phyloP scores from a whole-genome alignment of 2,888 invertebrate genomes.

The Amphipyra berbera region DNA sequence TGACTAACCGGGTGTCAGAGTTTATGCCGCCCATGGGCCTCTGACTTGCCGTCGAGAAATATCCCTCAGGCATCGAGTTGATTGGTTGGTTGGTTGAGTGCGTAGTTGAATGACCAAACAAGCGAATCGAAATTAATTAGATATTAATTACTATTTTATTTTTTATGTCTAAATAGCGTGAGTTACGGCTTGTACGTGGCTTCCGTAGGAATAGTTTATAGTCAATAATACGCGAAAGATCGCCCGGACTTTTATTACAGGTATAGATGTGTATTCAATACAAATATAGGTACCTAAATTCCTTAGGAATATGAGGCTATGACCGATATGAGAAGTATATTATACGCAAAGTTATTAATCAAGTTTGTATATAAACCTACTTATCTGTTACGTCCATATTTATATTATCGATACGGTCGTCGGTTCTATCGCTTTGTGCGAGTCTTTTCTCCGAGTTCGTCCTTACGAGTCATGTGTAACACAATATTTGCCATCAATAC shows the following conservation, averaged over 20 bases:
- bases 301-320: neutral
- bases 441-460: conserved; percentile 18
- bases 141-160: conserved; percentile 9
- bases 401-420: conserved; percentile 14
- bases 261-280: neutral
- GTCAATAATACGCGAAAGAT: conserved; percentile 17
- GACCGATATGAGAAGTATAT: neutral
- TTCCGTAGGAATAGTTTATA: conserved; percentile 29
- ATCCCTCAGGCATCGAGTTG: no score
- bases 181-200: conserved; percentile 39
- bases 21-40: no score
- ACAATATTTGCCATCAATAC: conserved; percentile 51
- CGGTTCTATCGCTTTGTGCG: conserved; percentile 13
- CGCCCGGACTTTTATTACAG: neutral
- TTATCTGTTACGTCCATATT: neutral
- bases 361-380: neutral
- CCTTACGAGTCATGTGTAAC: conserved; percentile 32
- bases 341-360: neutral
- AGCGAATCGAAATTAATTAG: no score
- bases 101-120: neutral
- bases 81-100: no score
- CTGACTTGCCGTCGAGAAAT: no score
- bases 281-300: neutral
- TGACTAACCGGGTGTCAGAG: no score
- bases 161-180: conserved; percentile 30